These are phyloP conservation scores for Agrochola lychnidis DNA, from an alignment of 2,888 invertebrate genomes.

Conservation along the genomic window DNA sequence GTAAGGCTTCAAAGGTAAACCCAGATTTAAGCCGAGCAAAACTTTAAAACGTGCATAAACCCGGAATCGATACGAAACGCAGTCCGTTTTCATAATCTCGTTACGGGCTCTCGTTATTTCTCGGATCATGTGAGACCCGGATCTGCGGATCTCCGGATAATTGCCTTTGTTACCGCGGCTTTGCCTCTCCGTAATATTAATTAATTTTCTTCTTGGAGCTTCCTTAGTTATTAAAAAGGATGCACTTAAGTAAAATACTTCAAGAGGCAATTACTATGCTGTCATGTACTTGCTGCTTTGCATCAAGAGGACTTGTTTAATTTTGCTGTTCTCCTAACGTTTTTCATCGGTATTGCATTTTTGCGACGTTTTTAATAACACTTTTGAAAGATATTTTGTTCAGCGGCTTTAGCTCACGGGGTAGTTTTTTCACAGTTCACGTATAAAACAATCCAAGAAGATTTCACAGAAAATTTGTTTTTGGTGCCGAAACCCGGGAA, in stretches of 20 bases:
- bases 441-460: no score
- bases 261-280: constrained; percentile 47
- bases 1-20: constrained; percentile 4
- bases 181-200: constrained; percentile 53
- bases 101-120: constrained; percentile 63
- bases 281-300: constrained; percentile 25
- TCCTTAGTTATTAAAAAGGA: constrained; percentile 55
- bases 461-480: background rate
- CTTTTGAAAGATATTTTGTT: background rate
- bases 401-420: background rate
- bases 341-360: background rate
- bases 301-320: constrained; percentile 14
- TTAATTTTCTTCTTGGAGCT: constrained; percentile 56
- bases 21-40: background rate
- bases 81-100: constrained; percentile 64
- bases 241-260: constrained; percentile 58
- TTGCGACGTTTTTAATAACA: constrained; percentile 11
- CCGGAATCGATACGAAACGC: constrained; percentile 43
- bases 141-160: constrained; percentile 52
- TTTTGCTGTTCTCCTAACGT: background rate
- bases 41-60: constrained; percentile 15
- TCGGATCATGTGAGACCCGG: constrained; percentile 58
- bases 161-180: constrained; percentile 63
- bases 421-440: background rate
- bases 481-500: background rate